A percentile compares a stretch with the other conserved stretches of the same genome.
Conservation (phyloP, 2,888 invertebrate species). For the Rhabditoides inermis region DNA sequence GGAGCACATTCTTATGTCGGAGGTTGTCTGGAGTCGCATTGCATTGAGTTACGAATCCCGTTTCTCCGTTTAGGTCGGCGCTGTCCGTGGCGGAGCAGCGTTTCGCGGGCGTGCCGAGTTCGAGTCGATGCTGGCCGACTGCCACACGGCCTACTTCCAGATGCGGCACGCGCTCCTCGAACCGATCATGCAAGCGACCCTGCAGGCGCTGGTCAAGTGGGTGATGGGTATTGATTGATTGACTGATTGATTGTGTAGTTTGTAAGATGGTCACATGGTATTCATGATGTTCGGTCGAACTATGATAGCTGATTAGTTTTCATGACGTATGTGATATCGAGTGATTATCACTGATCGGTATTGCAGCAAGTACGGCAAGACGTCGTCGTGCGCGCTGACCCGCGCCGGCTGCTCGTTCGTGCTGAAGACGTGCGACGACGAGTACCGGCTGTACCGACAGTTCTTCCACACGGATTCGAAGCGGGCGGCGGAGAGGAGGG, state of each 20-base stretch:
- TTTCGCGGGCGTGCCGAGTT: constrained; percentile 43
- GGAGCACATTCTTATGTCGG: too few relatives aligned
- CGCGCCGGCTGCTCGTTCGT: constrained; percentile 80
- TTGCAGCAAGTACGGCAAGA: not conserved
- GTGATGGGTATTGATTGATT: too few relatives aligned
- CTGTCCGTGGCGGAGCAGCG: constrained; percentile 41
- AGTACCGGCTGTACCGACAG: constrained; percentile 79
- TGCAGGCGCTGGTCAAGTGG: constrained; percentile 27
- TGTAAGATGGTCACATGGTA: too few relatives aligned
- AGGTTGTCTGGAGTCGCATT: too few relatives aligned
- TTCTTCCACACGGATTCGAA: constrained; percentile 67
- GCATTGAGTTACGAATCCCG: too few relatives aligned
- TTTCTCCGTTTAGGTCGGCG: constrained; percentile 34
- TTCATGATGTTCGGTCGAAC: too few relatives aligned
- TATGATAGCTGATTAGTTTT: too few relatives aligned
- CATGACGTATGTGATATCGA: too few relatives aligned
- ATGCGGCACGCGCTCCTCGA: constrained; percentile 38
- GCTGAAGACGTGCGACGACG: constrained; percentile 86
- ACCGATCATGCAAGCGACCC: constrained; percentile 43
- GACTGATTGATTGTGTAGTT: too few relatives aligned
- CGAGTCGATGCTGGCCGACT: constrained; percentile 45
- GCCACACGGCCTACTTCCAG: constrained; percentile 45
- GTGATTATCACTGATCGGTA: not conserved
- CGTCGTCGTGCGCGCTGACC: constrained; percentile 52
- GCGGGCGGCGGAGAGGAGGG: too few relatives aligned